A percentile compares a stretch with the other conserved stretches of the same genome.
These are phyloP conservation scores for Bovichtus diacanthus DNA, from an alignment of 2,797 vertebrate genomes.

Conservation along the genomic window DNA sequence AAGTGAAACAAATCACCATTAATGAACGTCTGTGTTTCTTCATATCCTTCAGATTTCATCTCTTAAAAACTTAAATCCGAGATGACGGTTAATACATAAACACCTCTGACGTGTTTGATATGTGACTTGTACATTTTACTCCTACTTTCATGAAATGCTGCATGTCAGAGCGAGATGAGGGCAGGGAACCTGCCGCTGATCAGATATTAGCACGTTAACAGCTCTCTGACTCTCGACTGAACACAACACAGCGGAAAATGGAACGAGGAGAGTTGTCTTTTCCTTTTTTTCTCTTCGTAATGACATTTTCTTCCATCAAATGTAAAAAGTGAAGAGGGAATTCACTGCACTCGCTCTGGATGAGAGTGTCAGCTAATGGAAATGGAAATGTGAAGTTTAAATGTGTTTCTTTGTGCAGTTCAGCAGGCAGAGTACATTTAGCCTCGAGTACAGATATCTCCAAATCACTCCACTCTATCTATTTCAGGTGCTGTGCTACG, in stretches of 20 bases:
- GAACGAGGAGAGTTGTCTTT: conserved; percentile 14
- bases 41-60: too few species aligned
- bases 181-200: conserved; percentile 14
- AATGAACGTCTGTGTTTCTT: too few species aligned
- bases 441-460: conserved; percentile 33
- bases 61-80: too few species aligned
- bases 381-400: conserved; percentile 64
- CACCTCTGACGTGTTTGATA: background rate
- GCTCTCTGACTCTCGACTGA: conserved; percentile 24
- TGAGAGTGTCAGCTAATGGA: conserved; percentile 63
- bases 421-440: conserved; percentile 49
- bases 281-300: background rate
- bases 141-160: background rate
- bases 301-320: conserved; percentile 50
- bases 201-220: conserved; percentile 50
- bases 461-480: background rate
- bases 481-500: background rate
- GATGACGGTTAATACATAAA: too few species aligned
- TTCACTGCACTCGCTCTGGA: conserved; percentile 58
- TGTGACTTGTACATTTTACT: background rate
- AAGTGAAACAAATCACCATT: too few species aligned
- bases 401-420: conserved; percentile 56
- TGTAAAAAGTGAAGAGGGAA: conserved; percentile 50
- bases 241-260: conserved; percentile 15
- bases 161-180: conserved; percentile 1